Conservation (phyloP, 1,140 invertebrate genomes). For the Cepaea nemoralis region DNA sequence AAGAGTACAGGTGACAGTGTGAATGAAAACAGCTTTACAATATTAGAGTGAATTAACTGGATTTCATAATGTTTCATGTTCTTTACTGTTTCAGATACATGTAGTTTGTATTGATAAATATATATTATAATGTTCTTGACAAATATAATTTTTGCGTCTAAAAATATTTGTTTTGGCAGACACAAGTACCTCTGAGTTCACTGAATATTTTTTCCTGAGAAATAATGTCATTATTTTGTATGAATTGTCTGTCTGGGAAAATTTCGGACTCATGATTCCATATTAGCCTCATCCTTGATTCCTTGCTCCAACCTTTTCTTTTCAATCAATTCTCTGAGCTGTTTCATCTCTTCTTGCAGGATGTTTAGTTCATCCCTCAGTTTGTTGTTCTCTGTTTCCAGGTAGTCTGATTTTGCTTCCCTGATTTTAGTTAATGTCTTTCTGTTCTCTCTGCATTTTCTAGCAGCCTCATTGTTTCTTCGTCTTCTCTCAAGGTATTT, state of each 20-base stretch:
- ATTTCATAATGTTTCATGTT: too few relatives aligned
- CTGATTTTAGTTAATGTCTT: constrained; percentile 66
- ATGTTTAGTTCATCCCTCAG: constrained; percentile 88
- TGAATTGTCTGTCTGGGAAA: not conserved
- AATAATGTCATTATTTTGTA: not conserved
- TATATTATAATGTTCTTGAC: too few relatives aligned
- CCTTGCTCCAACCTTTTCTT: constrained; percentile 59
- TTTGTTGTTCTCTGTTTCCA: constrained; percentile 78
- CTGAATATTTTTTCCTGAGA: constrained; percentile 10
- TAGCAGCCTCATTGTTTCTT: constrained; percentile 68
- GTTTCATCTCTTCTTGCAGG: constrained; percentile 91
- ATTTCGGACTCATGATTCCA: constrained; percentile 13
- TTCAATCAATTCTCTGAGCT: constrained; percentile 79
- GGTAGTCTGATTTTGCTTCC: constrained; percentile 71
- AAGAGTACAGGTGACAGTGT: too few relatives aligned
- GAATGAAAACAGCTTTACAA: too few relatives aligned
- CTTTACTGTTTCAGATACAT: too few relatives aligned
- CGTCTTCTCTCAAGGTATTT: constrained; percentile 66
- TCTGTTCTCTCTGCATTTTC: constrained; percentile 69
- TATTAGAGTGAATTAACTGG: too few relatives aligned
- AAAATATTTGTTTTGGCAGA: too few relatives aligned
- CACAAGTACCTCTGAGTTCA: too few relatives aligned
- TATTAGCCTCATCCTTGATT: constrained; percentile 39
- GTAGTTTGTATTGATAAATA: too few relatives aligned
- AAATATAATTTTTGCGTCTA: too few relatives aligned